Evolutionary conservation across 1,140 invertebrate species (phyloP).

Genomic region (Drosophila bocqueti): DNA sequence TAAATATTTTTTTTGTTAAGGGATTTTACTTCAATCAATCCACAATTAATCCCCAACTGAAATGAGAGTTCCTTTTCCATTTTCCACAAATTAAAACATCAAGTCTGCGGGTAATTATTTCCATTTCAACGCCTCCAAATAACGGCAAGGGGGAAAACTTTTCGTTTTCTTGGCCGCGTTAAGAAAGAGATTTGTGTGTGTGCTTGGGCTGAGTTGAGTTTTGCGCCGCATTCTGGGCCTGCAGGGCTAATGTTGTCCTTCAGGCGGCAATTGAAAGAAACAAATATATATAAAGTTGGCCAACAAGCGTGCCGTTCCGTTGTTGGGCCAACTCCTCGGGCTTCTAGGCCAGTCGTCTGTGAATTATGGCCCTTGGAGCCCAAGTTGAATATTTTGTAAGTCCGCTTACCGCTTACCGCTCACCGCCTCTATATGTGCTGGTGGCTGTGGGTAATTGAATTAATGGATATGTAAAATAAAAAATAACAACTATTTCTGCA

Average conservation of each 20-base stretch:
- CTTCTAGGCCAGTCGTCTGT: slow-evolving; percentile 78
- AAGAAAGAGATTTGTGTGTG: slow-evolving; percentile 56
- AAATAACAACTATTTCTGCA: slow-evolving; percentile 51
- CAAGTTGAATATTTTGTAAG: slow-evolving; percentile 56
- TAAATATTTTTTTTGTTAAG: neutral
- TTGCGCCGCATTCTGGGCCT: slow-evolving; percentile 41
- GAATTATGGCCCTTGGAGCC: slow-evolving; percentile 64
- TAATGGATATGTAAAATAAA: slow-evolving; percentile 62
- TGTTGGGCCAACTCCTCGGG: slow-evolving; percentile 50
- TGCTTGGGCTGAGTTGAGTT: slow-evolving; percentile 8
- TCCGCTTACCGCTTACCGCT: slow-evolving; percentile 26
- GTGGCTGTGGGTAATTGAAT: slow-evolving; percentile 66
- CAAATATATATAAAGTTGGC: slow-evolving; percentile 49
- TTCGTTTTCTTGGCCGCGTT: slow-evolving; percentile 34
- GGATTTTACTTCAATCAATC: slow-evolving; percentile 11
- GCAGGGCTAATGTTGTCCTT: slow-evolving; percentile 58
- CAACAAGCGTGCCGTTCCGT: slow-evolving; percentile 32
- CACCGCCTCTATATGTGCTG: slow-evolving; percentile 1
- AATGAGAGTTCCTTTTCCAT: slow-evolving; percentile 15
- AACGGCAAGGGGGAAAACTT: slow-evolving; percentile 43
- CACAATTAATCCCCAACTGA: slow-evolving; percentile 19
- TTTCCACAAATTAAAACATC: slow-evolving; percentile 47
- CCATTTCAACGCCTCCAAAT: slow-evolving; percentile 62
- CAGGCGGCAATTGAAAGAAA: slow-evolving; percentile 66
- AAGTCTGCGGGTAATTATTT: slow-evolving; percentile 80